phyloP scores from a whole-genome alignment of 23 tunicate genomes.

The Ciona savignyi region DNA sequence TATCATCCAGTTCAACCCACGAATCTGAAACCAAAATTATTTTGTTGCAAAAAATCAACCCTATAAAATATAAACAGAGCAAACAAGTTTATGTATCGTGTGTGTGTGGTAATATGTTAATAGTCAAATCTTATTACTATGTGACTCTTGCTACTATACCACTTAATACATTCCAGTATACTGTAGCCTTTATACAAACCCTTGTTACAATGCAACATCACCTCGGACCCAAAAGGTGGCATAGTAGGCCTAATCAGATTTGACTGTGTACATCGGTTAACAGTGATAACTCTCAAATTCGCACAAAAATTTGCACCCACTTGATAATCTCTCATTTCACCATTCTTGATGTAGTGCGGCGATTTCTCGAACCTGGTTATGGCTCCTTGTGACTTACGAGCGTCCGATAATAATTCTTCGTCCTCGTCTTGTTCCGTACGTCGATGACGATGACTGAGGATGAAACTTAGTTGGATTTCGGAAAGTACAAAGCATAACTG shows the following conservation, averaged over 20 bases:
- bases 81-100: too few species aligned
- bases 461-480: too few species aligned
- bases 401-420: conserved; percentile 77
- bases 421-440: conserved; percentile 91
- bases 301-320: conserved; percentile 4
- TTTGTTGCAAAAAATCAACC: too few species aligned
- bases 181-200: too few species aligned
- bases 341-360: conserved; percentile 80
- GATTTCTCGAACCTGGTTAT: conserved; percentile 82
- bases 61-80: too few species aligned
- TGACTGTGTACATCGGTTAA: neutral
- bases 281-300: neutral
- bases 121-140: too few species aligned
- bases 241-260: neutral
- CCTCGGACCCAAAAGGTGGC: conserved; percentile 1
- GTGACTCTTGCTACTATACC: neutral
- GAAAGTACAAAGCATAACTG: too few species aligned
- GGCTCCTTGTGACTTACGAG: conserved; percentile 69
- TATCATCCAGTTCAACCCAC: conserved; percentile 98
- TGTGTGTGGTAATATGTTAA: too few species aligned
- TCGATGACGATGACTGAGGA: conserved; percentile 67
- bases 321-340: conserved; percentile 96
- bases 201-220: too few species aligned
- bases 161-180: neutral
- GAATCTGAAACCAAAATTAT: too few species aligned